A percentile compares a stretch with the other conserved stretches of the same genome.
Evolutionary conservation across 2,888 invertebrate species (phyloP).

Genomic region (Pachycephus smyrnensis): DNA sequence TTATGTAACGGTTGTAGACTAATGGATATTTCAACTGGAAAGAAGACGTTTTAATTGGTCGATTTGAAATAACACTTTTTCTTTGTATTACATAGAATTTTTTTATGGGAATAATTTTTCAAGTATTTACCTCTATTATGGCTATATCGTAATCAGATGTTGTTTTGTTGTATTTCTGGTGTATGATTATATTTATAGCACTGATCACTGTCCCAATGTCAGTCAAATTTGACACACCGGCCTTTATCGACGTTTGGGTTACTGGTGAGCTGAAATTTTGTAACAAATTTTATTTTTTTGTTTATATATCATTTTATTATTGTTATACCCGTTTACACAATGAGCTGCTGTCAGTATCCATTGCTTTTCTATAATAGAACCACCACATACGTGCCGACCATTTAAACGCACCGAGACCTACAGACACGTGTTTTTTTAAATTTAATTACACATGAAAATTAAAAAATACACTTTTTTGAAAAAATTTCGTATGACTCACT

Average conservation of each 20-base stretch:
- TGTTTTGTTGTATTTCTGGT: constrained; percentile 45
- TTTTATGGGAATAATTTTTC: no score
- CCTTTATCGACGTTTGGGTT: not conserved
- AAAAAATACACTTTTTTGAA: not conserved
- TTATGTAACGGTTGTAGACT: not conserved
- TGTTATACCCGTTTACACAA: constrained; percentile 44
- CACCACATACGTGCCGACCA: constrained; percentile 54
- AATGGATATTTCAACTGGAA: not conserved
- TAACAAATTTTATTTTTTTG: not conserved
- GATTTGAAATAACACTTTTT: no score
- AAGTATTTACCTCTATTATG: constrained; percentile 44
- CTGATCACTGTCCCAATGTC: constrained; percentile 17
- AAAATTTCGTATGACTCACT: constrained; percentile 37
- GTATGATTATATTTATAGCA: constrained; percentile 39
- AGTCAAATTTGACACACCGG: not conserved
- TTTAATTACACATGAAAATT: constrained; percentile 1
- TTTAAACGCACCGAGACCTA: constrained; percentile 53
- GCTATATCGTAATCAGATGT: constrained; percentile 56
- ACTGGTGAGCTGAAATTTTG: constrained; percentile 20
- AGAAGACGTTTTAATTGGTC: not conserved
- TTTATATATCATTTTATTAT: not conserved
- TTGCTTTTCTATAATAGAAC: constrained; percentile 51
- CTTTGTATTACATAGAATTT: no score
- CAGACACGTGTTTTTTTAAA: constrained; percentile 9
- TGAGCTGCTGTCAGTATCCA: constrained; percentile 60